phyloP scores from a whole-genome alignment of 2,113 vertebrate species.

The Micronycteris hirsuta region DNA sequence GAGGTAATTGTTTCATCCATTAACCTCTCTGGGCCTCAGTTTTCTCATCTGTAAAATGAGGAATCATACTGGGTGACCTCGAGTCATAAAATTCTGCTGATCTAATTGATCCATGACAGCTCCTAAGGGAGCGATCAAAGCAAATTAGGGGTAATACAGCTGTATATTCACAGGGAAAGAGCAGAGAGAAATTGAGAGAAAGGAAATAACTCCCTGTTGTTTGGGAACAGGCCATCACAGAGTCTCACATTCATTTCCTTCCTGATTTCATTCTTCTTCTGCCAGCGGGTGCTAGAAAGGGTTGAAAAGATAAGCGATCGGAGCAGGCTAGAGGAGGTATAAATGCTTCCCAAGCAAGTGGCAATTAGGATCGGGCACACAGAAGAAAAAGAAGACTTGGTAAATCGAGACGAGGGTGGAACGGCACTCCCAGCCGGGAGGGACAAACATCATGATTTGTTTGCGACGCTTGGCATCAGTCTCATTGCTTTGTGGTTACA shows the following conservation, averaged over 20 bases:
- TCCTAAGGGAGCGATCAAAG: conserved; percentile 56
- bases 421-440: neutral
- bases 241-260: neutral
- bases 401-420: neutral
- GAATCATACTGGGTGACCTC: conserved; percentile 56
- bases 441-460: neutral
- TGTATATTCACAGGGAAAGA: conserved; percentile 50
- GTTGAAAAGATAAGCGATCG: neutral
- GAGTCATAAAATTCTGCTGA: conserved; percentile 45
- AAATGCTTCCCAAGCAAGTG: neutral
- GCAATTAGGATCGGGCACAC: neutral
- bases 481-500: neutral
- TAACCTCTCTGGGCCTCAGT: conserved; percentile 71
- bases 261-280: conserved; percentile 15
- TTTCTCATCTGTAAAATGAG: conserved; percentile 74
- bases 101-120: conserved; percentile 56
- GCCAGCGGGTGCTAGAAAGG: neutral
- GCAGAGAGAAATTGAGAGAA: conserved; percentile 21
- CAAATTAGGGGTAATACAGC: conserved; percentile 40
- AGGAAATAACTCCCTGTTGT: conserved; percentile 12
- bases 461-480: conserved; percentile 10
- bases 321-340: neutral
- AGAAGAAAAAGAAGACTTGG: conserved; percentile 1
- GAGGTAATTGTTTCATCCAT: conserved; percentile 55
- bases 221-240: neutral